Conservation (phyloP, 1,140 invertebrate genomes). For the Drosophila yakuba region DNA sequence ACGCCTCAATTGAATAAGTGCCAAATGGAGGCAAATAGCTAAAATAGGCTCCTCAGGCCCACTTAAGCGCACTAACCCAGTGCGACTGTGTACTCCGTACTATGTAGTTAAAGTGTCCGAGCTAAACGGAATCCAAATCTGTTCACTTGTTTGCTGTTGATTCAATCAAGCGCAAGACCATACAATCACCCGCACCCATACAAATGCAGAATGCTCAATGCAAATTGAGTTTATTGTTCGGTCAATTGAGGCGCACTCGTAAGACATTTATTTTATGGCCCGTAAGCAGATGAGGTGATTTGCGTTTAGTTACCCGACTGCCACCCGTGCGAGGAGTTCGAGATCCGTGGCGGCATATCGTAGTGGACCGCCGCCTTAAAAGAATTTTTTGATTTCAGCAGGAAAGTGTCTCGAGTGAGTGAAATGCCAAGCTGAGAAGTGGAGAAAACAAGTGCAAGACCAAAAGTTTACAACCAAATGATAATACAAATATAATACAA, state of each 20-base stretch:
- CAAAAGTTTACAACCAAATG: conserved; percentile 6
- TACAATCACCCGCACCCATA: conserved; percentile 19
- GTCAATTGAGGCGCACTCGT: conserved; percentile 62
- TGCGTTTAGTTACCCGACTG: conserved; percentile 39
- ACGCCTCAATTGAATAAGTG: conserved; percentile 69
- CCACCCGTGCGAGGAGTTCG: conserved; percentile 22
- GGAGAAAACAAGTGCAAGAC: conserved; percentile 32
- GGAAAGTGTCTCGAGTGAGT: conserved; percentile 44
- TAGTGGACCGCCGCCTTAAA: neutral
- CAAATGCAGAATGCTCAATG: conserved; percentile 40
- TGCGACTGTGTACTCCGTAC: conserved; percentile 24
- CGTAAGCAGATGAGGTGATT: conserved; percentile 44
- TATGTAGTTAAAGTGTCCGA: conserved; percentile 66
- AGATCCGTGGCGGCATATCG: conserved; percentile 5
- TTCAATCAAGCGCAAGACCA: conserved; percentile 60
- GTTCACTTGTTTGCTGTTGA: conserved; percentile 63
- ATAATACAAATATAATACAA: conserved; percentile 27
- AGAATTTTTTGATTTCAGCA: conserved; percentile 24
- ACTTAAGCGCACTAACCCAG: conserved; percentile 39
- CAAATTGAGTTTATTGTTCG: conserved; percentile 74
- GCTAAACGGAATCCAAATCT: conserved; percentile 53
- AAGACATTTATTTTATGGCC: conserved; percentile 44
- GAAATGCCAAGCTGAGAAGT: conserved; percentile 32
- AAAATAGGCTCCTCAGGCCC: conserved; percentile 8
- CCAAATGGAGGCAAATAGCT: conserved; percentile 41